Conservation (phyloP, 1,140 invertebrate genomes). For the Vanessa atalanta region DNA sequence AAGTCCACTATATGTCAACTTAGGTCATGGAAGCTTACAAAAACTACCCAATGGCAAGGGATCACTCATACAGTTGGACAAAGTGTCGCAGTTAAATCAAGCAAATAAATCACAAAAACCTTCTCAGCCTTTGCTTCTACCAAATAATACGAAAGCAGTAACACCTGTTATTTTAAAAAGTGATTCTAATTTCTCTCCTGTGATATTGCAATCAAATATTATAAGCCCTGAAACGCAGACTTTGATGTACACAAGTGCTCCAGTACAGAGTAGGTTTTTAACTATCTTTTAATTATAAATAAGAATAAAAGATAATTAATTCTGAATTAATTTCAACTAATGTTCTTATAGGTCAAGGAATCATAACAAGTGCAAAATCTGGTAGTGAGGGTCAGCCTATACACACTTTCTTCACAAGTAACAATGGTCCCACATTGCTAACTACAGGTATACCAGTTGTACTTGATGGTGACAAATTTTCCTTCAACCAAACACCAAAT, state of each 20-base stretch:
- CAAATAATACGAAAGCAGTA: slow-evolving; percentile 70
- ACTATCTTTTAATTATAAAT: slow-evolving; percentile 4
- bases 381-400: slow-evolving; percentile 79
- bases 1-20: slow-evolving; percentile 69
- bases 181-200: slow-evolving; percentile 73
- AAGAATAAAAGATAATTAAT: background rate
- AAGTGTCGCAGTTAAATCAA: slow-evolving; percentile 52
- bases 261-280: slow-evolving; percentile 65
- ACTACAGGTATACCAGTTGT: slow-evolving; percentile 87
- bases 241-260: slow-evolving; percentile 82
- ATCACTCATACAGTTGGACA: slow-evolving; percentile 61
- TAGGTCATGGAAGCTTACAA: slow-evolving; percentile 61
- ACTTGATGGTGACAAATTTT: slow-evolving; percentile 86
- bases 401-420: slow-evolving; percentile 84
- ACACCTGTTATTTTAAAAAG: slow-evolving; percentile 73
- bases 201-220: slow-evolving; percentile 75
- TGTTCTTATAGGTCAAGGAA: slow-evolving; percentile 55
- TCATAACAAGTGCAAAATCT: slow-evolving; percentile 60
- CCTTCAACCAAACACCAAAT: slow-evolving; percentile 74
- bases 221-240: slow-evolving; percentile 76
- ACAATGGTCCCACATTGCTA: slow-evolving; percentile 83
- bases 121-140: slow-evolving; percentile 75
- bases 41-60: slow-evolving; percentile 56
- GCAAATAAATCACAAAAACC: slow-evolving; percentile 51
- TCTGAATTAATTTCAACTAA: background rate